Conservation (phyloP, 2,888 invertebrate genomes). For the Scelioninae gen. 1 region DNA sequence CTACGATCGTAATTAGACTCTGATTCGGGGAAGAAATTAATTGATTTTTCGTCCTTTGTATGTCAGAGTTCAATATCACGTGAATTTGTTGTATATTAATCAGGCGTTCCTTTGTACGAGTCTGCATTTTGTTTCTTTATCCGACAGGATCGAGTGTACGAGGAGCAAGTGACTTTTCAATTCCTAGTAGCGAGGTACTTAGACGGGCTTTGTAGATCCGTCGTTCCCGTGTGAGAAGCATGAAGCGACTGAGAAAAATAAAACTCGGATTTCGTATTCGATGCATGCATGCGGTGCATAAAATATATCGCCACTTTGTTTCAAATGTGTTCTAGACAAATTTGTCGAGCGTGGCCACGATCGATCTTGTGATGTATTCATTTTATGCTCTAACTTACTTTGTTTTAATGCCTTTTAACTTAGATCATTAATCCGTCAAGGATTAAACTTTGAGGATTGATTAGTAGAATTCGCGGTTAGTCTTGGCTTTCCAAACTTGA, state of each 20-base stretch:
- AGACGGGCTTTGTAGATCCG: constrained; percentile 25
- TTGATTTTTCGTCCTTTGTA: background rate
- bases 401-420: background rate
- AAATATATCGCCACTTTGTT: constrained; percentile 40
- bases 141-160: background rate
- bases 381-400: background rate
- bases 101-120: constrained; percentile 1
- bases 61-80: background rate
- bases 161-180: constrained; percentile 32
- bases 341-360: constrained; percentile 19
- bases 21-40: background rate
- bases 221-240: background rate
- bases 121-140: background rate
- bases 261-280: constrained; percentile 44
- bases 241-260: constrained; percentile 7
- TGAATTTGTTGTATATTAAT: constrained; percentile 9
- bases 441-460: too few relatives aligned
- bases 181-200: constrained; percentile 20
- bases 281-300: constrained; percentile 35
- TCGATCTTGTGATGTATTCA: constrained; percentile 23
- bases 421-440: too few relatives aligned
- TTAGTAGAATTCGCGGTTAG: too few relatives aligned
- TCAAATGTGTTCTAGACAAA: constrained; percentile 29
- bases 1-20: too few relatives aligned
- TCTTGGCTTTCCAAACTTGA: too few relatives aligned